A percentile compares a stretch with the other conserved stretches of the same genome.
Evolutionary conservation across 2,113 vertebrate genomes (phyloP).

Genomic region (Trichechus manatus): DNA sequence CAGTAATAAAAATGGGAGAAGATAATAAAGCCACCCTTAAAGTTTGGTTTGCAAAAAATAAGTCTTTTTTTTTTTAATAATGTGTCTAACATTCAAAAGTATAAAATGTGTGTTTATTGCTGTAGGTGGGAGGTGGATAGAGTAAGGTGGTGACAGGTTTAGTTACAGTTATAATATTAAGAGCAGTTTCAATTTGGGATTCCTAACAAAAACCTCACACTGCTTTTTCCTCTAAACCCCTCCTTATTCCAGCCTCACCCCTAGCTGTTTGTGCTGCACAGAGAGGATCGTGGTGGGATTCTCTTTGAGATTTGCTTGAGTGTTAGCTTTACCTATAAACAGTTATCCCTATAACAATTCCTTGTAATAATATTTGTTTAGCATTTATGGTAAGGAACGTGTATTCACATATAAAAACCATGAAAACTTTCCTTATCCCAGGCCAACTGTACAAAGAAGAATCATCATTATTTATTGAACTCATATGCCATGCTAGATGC

Average conservation of each 20-base stretch:
- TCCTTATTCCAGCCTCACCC: neutral
- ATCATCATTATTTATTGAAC: neutral
- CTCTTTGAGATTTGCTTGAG: neutral
- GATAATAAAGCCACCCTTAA: conserved; percentile 51
- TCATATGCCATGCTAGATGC: neutral
- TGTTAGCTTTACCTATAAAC: neutral
- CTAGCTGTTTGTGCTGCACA: neutral
- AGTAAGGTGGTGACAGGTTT: neutral
- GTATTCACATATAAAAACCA: neutral
- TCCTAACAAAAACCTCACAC: neutral
- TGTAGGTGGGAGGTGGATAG: neutral
- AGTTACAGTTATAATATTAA: neutral
- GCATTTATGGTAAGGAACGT: neutral
- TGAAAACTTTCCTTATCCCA: neutral
- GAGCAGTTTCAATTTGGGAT: neutral
- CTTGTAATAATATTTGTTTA: neutral
- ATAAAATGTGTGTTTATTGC: neutral
- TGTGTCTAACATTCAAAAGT: neutral
- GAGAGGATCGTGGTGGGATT: neutral
- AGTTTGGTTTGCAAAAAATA: conserved; percentile 23
- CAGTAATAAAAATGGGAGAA: neutral
- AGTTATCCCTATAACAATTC: neutral
- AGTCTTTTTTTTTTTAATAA: conserved; percentile 49
- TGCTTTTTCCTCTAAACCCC: neutral
- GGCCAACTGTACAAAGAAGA: neutral